Evolutionary conservation across 2,113 vertebrate genomes (phyloP), one percentile per base, ranked within the genome.

Genomic region (Rhinolophus sinicus): DNA sequence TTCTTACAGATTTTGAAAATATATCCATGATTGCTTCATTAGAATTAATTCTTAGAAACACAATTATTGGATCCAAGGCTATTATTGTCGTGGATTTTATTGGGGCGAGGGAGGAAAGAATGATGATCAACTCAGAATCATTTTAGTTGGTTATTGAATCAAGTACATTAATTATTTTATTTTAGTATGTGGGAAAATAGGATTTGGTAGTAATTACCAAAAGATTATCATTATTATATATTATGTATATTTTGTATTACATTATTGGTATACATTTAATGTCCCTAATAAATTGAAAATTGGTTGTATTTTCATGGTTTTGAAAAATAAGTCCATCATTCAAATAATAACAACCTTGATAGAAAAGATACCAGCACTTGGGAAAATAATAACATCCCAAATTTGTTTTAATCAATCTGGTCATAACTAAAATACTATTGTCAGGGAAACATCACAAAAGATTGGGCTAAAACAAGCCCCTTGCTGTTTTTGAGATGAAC

Each of bases 251-350:
- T 83, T 33, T 40, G 24, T 38, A 35, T 52, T 95, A 11, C 2
- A 24, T 38, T 93, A 65, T 64, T 88, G 18, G 8, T 72, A 84
- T 93, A 77, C 88, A 72, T 44, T 87, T 84, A 50, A 80, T 92
- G 2, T 88, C 44, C 15, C 12, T 93, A 82, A 64, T 88, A 73
- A 89, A 62, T 80, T 67, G 60, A 81, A 26, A 47, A 8, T 75
- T 72, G 21, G 21, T 80, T 38, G n/a, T 93, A 80, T 84, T 88
- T 92, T 95, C 60, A 44, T 95, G 24, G 14, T 38, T 96, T 95
- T 67, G 38, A 85, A 75, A 95, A 85, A 40, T 52, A 92, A 52
- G 9, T 28, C 14, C 67, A 28, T 88, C 40, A 75, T 90, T 89
- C 24, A 96, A 92, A 87, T 47, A 69, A 70, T 56, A 88, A 38